Evolutionary conservation across 2,888 invertebrate species (phyloP).

Genomic region (Ptilodon capucinus): DNA sequence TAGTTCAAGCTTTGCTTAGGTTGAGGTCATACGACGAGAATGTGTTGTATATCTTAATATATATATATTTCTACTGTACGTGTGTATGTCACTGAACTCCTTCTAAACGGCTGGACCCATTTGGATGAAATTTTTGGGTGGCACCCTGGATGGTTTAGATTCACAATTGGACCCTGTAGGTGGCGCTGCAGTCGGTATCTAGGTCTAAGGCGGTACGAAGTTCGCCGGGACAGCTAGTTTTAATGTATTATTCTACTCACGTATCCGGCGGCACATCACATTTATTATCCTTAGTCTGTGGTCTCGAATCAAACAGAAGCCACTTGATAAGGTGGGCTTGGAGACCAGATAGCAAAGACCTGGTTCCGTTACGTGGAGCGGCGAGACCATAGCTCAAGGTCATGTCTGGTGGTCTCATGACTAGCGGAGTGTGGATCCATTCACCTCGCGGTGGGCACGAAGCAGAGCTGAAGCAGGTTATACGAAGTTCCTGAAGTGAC

Average conservation of each 20-base stretch:
- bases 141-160: no score
- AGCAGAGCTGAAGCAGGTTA: conserved; percentile 85
- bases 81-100: no score
- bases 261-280: conserved; percentile 77
- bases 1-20: no score
- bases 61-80: no score
- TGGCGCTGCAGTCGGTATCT: no score
- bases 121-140: no score
- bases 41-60: no score
- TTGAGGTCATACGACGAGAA: no score
- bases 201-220: no score
- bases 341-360: conserved; percentile 84
- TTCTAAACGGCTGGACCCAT: no score
- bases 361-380: conserved; percentile 83
- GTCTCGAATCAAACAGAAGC: conserved; percentile 83
- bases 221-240: not conserved
- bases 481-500: conserved; percentile 81
- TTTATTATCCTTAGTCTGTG: conserved; percentile 72
- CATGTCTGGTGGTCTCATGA: conserved; percentile 83
- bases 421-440: conserved; percentile 87
- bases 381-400: conserved; percentile 85
- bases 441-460: conserved; percentile 87
- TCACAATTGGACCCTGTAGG: no score
- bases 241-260: conserved; percentile 54
- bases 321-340: conserved; percentile 88